Percentiles rank a stretch among this genome's conserved stretches.
phyloP scores from a whole-genome alignment of 2,113 vertebrate genomes.

The Craseonycteris thonglongyai region DNA sequence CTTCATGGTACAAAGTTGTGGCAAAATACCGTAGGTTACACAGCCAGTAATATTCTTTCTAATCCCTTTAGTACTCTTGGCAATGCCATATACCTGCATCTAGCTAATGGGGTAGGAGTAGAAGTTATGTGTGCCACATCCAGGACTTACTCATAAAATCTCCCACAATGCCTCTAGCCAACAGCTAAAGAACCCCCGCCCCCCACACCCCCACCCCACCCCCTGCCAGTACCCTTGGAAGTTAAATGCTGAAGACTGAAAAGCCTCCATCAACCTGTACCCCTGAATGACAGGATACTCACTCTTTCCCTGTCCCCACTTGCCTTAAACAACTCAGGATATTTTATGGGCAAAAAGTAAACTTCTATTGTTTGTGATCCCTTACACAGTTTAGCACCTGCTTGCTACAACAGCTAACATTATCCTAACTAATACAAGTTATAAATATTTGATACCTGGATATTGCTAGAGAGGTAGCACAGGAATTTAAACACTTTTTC shows the following conservation, averaged over 20 bases:
- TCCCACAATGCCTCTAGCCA: not conserved
- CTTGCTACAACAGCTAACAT: not conserved
- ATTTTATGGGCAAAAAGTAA: not conserved
- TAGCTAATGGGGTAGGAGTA: not conserved
- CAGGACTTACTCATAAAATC: not conserved
- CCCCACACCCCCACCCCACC: too few species aligned
- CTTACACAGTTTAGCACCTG: not conserved
- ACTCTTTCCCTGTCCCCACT: too few species aligned
- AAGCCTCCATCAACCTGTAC: not conserved
- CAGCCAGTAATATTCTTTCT: not conserved
- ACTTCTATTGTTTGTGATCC: not conserved
- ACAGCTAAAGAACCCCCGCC: too few species aligned
- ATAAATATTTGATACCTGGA: not conserved
- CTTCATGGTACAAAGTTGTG: not conserved
- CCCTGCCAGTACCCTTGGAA: not conserved
- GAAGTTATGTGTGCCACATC: not conserved
- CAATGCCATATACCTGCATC: not conserved
- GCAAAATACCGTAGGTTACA: not conserved
- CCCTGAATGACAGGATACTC: not conserved
- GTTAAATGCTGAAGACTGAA: not conserved
- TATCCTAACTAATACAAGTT: not conserved
- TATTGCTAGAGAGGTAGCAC: not conserved
- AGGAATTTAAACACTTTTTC: not conserved
- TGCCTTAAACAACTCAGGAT: not conserved
- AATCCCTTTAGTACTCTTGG: not conserved